Evolutionary conservation across 2,113 vertebrate species (phyloP), one percentile per base, ranked within the genome.

Genomic region (Lampris incognitus): DNA sequence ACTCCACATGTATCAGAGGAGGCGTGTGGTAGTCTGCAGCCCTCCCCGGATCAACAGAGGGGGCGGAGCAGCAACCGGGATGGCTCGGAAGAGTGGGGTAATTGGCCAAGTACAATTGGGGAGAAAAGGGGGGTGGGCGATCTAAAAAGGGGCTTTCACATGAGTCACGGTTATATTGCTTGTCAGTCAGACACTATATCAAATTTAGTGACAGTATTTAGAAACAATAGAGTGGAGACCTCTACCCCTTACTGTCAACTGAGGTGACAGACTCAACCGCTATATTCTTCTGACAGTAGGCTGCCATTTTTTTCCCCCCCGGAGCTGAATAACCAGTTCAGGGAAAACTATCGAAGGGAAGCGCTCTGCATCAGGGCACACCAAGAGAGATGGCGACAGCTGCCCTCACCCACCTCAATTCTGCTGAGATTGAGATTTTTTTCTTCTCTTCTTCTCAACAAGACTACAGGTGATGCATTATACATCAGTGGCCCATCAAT

Each of bases 401-500:
- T 57, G 0, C 44, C 62, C 52, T 42, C 9, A 39, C 36, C 0
- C 64, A 78, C 42, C 60, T 81, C 9, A 76, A 83, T 87, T 77
- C 78, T 87, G 81, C 91, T 90, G 83, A 86, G 77, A 82, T 54
- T 38, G 49, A 66, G 46, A 2, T 37, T 38, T 50, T 66, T 84
- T 86, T 70, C 61, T 69, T 63, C 39, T 9, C 64, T 68, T 78
- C 62, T 59, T 80, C 80, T 69, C 36, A 71, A 69, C 61, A 59
- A 69, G 59, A 10, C 75, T 82, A 62, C 72, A 81, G 58, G 58
- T 70, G 83, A 66, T 92, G 85, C 80, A 93, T 92, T 90, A 92
- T 87, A 72, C 70, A 93, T 85, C 74, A 67, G 71, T 65, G 68
- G 68, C 67, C 60, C 59, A 92, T 91, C 79, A 90, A 89, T 91